Evolutionary conservation across 1,140 invertebrate genomes (phyloP).

Genomic region (Drosophila rufa): DNA sequence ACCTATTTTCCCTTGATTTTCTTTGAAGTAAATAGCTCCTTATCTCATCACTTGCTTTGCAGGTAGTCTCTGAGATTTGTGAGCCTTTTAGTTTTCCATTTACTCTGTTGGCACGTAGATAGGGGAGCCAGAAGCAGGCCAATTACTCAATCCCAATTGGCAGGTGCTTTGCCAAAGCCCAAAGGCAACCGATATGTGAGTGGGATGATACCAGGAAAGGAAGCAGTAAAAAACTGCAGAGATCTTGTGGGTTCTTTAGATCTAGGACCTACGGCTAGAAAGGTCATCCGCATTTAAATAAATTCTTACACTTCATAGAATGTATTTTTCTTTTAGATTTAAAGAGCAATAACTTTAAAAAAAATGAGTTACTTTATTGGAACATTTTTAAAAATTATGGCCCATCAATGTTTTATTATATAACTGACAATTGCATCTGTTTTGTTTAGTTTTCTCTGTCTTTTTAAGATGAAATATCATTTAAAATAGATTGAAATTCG

Average conservation of each 20-base stretch:
- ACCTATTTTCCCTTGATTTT: slow-evolving; percentile 1
- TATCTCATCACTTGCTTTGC: slow-evolving; percentile 21
- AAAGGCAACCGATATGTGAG: slow-evolving; percentile 8
- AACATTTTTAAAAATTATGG: too few relatives aligned
- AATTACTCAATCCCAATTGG: slow-evolving; percentile 37
- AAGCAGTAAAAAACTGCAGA: not conserved
- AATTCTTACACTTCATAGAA: not conserved
- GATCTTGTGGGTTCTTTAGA: not conserved
- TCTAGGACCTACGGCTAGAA: not conserved
- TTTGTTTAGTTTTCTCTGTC: not conserved
- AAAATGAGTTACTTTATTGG: not conserved
- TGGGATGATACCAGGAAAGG: slow-evolving; percentile 11
- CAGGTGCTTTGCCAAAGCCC: slow-evolving; percentile 17
- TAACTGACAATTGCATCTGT: not conserved
- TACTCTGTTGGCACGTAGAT: not conserved
- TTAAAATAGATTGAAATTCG: slow-evolving; percentile 1
- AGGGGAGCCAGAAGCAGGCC: slow-evolving; percentile 6
- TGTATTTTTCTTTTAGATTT: not conserved
- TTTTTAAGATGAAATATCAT: not conserved
- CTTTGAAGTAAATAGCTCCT: slow-evolving; percentile 11
- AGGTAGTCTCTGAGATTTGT: slow-evolving; percentile 23
- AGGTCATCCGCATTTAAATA: not conserved
- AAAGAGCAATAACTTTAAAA: not conserved
- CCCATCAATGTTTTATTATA: not conserved
- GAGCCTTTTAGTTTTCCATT: slow-evolving; percentile 30